These are phyloP conservation scores for Drosophila willistoni DNA, from an alignment of 1,140 invertebrate genomes.

Conservation along the genomic window DNA sequence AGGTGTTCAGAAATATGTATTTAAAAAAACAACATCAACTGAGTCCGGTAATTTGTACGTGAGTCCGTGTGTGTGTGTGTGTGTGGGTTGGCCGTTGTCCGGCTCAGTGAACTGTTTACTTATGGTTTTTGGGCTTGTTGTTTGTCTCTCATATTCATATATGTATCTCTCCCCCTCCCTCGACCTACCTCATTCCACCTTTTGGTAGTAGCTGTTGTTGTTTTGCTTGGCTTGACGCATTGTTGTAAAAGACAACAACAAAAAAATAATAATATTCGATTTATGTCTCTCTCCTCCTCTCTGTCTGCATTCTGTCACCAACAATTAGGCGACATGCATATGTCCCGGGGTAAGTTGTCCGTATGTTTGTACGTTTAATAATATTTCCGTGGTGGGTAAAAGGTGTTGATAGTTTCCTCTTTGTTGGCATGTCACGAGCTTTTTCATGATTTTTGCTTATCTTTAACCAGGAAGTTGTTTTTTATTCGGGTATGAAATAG, in stretches of 20 bases:
- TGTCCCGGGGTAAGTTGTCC: conserved; percentile 24
- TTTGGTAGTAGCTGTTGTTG: conserved; percentile 25
- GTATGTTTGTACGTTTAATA: conserved; percentile 25
- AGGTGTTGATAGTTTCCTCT: conserved; percentile 56
- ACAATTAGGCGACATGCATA: conserved; percentile 68
- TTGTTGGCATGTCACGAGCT: conserved; percentile 29
- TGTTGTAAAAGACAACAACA: conserved; percentile 67
- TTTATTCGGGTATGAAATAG: background rate
- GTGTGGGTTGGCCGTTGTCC: conserved; percentile 44
- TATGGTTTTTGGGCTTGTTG: conserved; percentile 67
- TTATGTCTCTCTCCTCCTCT: conserved; percentile 44
- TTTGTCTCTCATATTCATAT: conserved; percentile 50
- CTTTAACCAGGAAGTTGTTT: conserved; percentile 6
- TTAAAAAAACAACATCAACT: conserved; percentile 25
- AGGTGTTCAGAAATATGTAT: conserved; percentile 24
- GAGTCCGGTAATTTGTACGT: conserved; percentile 36
- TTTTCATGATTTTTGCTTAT: conserved; percentile 6
- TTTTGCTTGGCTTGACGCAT: conserved; percentile 58
- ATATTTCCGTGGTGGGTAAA: conserved; percentile 43
- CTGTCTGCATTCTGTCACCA: conserved; percentile 65
- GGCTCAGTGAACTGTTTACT: conserved; percentile 62
- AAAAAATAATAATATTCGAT: conserved; percentile 79
- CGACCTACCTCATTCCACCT: background rate
- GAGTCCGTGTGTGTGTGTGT: conserved; percentile 25
- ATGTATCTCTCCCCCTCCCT: background rate